Percentiles rank a stretch among this genome's conserved stretches.
These are phyloP conservation scores for Hoplodrina blanda DNA, from an alignment of 2,888 invertebrate genomes.

Conservation along the genomic window DNA sequence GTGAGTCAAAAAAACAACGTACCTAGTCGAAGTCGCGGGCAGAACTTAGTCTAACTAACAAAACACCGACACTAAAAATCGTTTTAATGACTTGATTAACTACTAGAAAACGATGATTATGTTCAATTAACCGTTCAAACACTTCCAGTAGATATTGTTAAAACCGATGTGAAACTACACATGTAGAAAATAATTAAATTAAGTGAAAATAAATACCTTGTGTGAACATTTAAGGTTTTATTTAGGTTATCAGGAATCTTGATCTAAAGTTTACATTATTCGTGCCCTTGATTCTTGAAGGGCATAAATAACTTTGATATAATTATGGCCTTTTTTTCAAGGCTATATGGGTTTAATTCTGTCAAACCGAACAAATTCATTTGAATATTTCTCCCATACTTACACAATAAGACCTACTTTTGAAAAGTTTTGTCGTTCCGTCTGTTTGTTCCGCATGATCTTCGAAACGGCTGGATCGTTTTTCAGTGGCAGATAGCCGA, in stretches of 20 bases:
- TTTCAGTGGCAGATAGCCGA: too few relatives aligned
- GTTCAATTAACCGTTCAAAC: slow-evolving; percentile 11
- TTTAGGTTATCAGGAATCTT: slow-evolving; percentile 35
- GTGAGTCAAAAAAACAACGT: too few relatives aligned
- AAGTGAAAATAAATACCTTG: slow-evolving; percentile 1
- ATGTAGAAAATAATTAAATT: slow-evolving; percentile 30
- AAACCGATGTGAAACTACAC: slow-evolving; percentile 20
- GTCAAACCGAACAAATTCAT: neutral
- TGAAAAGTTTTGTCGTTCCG: too few relatives aligned
- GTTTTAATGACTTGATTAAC: slow-evolving; percentile 6
- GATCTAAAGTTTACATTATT: slow-evolving; percentile 26
- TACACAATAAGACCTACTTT: too few relatives aligned
- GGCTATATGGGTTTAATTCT: slow-evolving; percentile 6
- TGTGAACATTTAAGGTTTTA: slow-evolving; percentile 25
- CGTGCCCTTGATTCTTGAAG: slow-evolving; percentile 41
- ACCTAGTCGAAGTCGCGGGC: too few relatives aligned
- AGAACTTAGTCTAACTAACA: too few relatives aligned
- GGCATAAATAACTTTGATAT: slow-evolving; percentile 29
- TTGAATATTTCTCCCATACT: neutral
- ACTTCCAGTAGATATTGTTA: neutral
- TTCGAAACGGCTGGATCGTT: too few relatives aligned
- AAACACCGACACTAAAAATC: slow-evolving; percentile 22
- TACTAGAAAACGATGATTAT: slow-evolving; percentile 27
- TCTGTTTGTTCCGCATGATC: too few relatives aligned
- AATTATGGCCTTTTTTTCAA: slow-evolving; percentile 16